These are phyloP conservation scores for Empidonax alnorum DNA, from an alignment of 2,113 vertebrate species.

Conservation along the genomic window DNA sequence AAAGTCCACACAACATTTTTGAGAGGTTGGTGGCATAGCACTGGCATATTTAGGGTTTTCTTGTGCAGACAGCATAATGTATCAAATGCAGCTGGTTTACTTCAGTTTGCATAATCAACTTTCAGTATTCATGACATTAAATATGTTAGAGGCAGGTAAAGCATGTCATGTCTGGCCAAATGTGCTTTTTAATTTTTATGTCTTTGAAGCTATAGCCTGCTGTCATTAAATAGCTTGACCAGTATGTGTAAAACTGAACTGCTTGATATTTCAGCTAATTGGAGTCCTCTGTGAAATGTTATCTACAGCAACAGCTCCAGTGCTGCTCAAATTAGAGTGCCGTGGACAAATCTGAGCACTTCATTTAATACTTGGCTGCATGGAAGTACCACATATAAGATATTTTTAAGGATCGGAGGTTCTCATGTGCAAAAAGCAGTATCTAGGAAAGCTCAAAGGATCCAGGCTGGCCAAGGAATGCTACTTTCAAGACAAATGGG, in stretches of 20 bases:
- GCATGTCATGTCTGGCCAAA: background rate
- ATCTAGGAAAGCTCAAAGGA: background rate
- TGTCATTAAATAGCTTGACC: background rate
- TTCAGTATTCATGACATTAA: background rate
- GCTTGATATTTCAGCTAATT: background rate
- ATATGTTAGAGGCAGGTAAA: background rate
- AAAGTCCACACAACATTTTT: background rate
- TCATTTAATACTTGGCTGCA: background rate
- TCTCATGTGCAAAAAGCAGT: background rate
- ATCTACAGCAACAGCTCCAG: background rate
- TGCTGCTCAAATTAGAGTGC: background rate
- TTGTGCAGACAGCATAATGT: background rate
- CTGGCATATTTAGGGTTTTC: background rate
- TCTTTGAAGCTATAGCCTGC: background rate
- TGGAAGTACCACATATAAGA: background rate
- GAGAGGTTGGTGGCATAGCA: background rate
- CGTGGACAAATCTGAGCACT: background rate
- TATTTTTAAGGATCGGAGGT: background rate
- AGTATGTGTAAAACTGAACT: background rate
- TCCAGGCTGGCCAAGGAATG: background rate
- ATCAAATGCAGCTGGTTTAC: background rate
- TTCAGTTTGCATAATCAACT: background rate
- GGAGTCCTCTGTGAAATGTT: background rate
- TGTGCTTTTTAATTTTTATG: background rate
- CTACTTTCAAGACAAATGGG: background rate